Evolutionary conservation across 2,113 vertebrate species (phyloP), one percentile per base, ranked within the genome.

Genomic region (Caranx melampygus): DNA sequence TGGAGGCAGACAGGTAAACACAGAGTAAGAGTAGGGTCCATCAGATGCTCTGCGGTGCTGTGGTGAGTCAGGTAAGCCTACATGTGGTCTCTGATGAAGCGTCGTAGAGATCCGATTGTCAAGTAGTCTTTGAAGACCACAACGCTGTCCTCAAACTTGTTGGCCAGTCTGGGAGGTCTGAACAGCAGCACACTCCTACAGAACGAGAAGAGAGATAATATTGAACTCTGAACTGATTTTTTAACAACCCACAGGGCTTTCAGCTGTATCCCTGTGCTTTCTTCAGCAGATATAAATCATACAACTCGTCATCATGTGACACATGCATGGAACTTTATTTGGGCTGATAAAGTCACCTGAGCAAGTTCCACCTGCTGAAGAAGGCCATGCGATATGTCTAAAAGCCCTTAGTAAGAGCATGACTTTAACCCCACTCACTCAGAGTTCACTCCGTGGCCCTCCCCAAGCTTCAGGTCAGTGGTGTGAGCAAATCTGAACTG

Each of bases 81-180:
- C 94, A 95, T 84, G 89, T 94, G 86, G 47, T 94, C 94, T 82
- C 94, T 90, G 85, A 95, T 92, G 83, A 95, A 95, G 72, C 93
- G 93, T 3, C 93, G 90, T 57, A 95, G 85, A 0, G 91, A 89
- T 0, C 74, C 37, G 47, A 93, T 71, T 26, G 91, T 89, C 83
- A 91, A 65, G 67, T 64, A 47, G 58, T 75, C 94, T 9, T 1
- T 72, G 67, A 91, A 93, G 42, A 73, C 72, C 0, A 94, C 59
- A 0, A 93, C 74, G 10, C 72, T 73, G 45, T 95, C 93, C 74
- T 95, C 95, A 77, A 95, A 95, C 40, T 20, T 87, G 58, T 63
- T 95, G 65, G 52, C 0, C 40, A 95, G 78, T 68, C 93, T 78
- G 15, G 94, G 92, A 26, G 95, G 92, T n/a, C 94, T 81, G 81